These are phyloP conservation scores for Neopelma chrysocephalum DNA, from an alignment of 2,797 vertebrate genomes.

Conservation along the genomic window DNA sequence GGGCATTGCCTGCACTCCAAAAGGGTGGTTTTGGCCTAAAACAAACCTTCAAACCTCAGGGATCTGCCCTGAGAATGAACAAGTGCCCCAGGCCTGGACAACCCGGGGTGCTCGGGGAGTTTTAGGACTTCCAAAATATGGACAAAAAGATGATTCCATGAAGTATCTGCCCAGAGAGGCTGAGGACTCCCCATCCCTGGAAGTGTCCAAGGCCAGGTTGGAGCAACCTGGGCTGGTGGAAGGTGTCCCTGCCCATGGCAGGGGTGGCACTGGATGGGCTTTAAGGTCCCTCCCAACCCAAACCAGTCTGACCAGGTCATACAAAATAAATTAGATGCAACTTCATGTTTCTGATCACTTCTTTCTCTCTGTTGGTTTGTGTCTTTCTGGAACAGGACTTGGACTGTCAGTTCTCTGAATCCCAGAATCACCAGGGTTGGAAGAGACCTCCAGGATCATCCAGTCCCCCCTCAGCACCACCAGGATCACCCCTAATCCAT, in stretches of 20 bases:
- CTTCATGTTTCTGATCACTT: neutral
- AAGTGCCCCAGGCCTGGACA: neutral
- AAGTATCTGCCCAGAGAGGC: neutral
- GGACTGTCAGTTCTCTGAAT: neutral
- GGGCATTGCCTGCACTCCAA: neutral
- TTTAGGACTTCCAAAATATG: neutral
- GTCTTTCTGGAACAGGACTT: neutral
- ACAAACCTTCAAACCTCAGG: neutral
- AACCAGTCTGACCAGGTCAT: neutral
- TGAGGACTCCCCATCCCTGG: neutral
- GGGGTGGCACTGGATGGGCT: neutral
- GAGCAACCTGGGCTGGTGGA: rapidly evolving
- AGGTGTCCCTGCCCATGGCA: neutral
- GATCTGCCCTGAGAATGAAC: neutral
- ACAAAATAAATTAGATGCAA: neutral
- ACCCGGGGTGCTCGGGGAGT: neutral
- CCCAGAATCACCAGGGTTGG: rapidly evolving
- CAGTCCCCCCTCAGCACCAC: too few species aligned
- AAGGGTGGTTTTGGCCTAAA: neutral
- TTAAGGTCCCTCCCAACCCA: neutral
- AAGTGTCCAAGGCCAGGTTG: neutral
- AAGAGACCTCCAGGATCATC: too few species aligned
- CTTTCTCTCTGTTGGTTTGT: neutral
- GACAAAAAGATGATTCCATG: neutral
- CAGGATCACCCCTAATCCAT: neutral